Evolutionary conservation across 2,113 vertebrate genomes (phyloP).

Genomic region (Triplophysa tibetana): DNA sequence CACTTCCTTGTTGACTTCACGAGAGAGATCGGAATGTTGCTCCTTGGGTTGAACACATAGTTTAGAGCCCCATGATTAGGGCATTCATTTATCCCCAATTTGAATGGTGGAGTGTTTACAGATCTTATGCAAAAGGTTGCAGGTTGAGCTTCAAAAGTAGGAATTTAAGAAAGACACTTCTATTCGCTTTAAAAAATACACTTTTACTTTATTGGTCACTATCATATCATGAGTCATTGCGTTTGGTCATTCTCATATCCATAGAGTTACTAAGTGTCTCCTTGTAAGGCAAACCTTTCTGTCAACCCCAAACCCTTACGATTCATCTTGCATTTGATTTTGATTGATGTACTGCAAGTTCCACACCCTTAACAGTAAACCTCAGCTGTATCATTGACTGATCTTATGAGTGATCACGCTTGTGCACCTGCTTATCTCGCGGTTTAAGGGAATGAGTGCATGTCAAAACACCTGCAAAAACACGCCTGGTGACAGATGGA

Average conservation of each 20-base stretch:
- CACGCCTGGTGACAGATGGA: background rate
- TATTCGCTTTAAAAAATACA: no score
- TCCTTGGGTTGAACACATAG: no score
- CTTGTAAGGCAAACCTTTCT: constrained; percentile 9
- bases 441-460: background rate
- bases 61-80: no score
- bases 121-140: no score
- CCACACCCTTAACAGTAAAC: constrained; percentile 14
- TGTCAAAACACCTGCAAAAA: constrained; percentile 10
- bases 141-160: no score
- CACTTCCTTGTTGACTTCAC: no score
- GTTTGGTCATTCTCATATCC: constrained; percentile 7
- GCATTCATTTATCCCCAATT: no score
- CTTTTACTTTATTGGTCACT: background rate
- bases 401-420: constrained; percentile 7
- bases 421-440: constrained; percentile 10
- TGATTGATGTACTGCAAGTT: constrained; percentile 12
- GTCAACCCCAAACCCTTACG: background rate
- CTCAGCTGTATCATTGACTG: constrained; percentile 12
- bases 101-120: no score
- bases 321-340: background rate
- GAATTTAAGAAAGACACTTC: no score
- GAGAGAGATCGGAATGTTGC: no score
- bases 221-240: background rate
- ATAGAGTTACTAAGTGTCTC: background rate